Conservation (phyloP, 2,113 vertebrate genomes). For the Cebus imitator region DNA sequence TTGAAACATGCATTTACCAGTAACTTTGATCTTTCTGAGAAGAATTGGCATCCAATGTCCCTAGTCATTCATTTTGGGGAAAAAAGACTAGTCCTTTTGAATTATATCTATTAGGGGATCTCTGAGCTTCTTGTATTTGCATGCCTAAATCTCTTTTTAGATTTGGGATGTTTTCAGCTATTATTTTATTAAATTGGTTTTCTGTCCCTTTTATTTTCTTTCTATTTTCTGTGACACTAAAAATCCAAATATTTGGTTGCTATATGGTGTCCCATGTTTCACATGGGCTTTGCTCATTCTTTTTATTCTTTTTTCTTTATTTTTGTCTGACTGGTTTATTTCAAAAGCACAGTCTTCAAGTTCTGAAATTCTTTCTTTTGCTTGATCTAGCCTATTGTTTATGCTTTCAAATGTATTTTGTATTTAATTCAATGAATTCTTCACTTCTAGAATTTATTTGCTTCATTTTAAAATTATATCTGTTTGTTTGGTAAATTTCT, state of each 20-base stretch:
- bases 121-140: not conserved
- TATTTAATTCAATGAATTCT: not conserved
- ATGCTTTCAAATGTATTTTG: not conserved
- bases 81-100: not conserved
- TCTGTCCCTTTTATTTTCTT: not conserved
- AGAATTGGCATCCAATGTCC: too few species aligned
- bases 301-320: not conserved
- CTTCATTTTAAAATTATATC: not conserved
- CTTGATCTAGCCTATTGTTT: not conserved
- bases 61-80: too few species aligned
- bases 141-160: not conserved
- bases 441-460: not conserved
- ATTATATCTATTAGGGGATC: not conserved
- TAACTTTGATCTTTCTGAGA: too few species aligned
- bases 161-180: not conserved
- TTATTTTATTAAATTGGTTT: not conserved
- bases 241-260: not conserved
- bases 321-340: not conserved
- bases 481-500: not conserved
- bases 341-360: not conserved
- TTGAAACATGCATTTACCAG: too few species aligned
- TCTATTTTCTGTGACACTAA: not conserved
- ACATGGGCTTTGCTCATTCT: not conserved
- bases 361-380: not conserved
- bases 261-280: not conserved